Evolutionary conservation across 2,797 vertebrate species (phyloP).

Genomic region (Pyrocephalus nanus): DNA sequence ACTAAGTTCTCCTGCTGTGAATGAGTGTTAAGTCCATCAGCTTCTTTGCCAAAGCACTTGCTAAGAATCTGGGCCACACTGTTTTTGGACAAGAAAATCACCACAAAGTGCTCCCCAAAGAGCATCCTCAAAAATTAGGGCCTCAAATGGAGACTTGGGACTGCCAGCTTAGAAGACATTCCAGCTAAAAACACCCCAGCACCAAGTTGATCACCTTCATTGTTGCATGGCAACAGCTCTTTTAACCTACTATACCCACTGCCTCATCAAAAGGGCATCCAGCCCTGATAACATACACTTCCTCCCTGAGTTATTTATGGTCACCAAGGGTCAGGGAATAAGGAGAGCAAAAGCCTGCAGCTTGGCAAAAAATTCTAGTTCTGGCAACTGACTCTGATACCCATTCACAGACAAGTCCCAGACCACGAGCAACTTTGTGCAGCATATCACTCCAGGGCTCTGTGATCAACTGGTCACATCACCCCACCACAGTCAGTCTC

Average conservation of each 20-base stretch:
- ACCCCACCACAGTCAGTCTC: background rate
- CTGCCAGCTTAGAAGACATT: background rate
- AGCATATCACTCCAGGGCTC: background rate
- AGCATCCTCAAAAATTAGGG: background rate
- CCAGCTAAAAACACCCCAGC: background rate
- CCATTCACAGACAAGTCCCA: background rate
- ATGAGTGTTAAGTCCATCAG: background rate
- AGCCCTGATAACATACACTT: background rate
- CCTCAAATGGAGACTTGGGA: background rate
- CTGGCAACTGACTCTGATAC: background rate
- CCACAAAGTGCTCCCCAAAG: background rate
- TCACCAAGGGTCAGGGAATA: background rate
- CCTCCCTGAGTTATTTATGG: background rate
- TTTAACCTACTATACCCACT: background rate
- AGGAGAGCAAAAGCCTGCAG: background rate
- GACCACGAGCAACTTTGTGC: background rate
- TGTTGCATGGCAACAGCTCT: background rate
- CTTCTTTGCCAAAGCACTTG: background rate
- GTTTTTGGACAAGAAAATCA: background rate
- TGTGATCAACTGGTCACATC: accelerated
- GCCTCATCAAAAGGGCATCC: background rate
- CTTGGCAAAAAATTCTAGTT: background rate
- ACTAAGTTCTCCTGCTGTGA: background rate
- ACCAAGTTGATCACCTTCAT: background rate
- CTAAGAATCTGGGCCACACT: background rate